Conservation (phyloP, 1,140 invertebrate species). For the Brachionus manjavacas region DNA sequence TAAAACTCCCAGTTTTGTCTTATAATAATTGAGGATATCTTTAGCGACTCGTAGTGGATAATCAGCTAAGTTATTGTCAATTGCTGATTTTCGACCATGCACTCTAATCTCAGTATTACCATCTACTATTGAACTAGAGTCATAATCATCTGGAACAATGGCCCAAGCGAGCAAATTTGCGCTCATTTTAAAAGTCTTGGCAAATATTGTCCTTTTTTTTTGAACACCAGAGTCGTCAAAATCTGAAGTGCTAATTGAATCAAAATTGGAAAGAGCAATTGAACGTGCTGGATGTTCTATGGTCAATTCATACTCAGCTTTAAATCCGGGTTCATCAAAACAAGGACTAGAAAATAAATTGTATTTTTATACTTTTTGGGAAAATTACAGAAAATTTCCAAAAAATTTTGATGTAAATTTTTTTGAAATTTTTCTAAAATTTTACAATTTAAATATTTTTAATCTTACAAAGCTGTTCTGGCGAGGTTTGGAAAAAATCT, state of each 20-base stretch:
- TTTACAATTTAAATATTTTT: neutral
- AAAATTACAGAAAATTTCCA: too few relatives aligned
- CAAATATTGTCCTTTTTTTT: slow-evolving; percentile 27
- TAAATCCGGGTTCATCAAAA: slow-evolving; percentile 45
- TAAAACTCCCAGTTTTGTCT: neutral
- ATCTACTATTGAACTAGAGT: too few relatives aligned
- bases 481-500: slow-evolving; percentile 25
- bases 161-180: slow-evolving; percentile 35
- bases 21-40: neutral
- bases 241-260: neutral
- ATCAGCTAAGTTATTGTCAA: neutral
- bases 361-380: neutral
- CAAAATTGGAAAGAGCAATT: slow-evolving; percentile 17
- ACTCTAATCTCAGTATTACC: neutral
- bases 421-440: too few relatives aligned
- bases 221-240: neutral
- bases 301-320: slow-evolving; percentile 42
- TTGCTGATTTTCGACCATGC: neutral
- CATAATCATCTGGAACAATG: slow-evolving; percentile 29
- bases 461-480: slow-evolving; percentile 35
- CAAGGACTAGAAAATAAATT: slow-evolving; percentile 42
- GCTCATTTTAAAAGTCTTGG: slow-evolving; percentile 9
- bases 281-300: slow-evolving; percentile 22
- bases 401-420: too few relatives aligned
- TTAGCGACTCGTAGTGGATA: neutral